Conservation (phyloP, 2,113 vertebrate species). For the Callipepla californica region DNA sequence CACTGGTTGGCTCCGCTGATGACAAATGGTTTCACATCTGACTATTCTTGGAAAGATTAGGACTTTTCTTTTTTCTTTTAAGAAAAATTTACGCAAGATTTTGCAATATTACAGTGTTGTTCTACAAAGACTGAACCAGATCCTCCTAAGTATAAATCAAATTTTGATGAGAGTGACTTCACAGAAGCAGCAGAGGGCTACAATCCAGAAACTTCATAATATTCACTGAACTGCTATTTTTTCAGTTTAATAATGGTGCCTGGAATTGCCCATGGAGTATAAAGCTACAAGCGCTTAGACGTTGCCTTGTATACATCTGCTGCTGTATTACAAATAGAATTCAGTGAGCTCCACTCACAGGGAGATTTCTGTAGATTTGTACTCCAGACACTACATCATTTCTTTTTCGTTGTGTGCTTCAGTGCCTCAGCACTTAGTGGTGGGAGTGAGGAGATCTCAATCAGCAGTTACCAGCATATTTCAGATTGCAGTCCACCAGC, state of each 20-base stretch:
- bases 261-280: background rate
- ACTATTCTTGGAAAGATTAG: background rate
- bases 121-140: too few species aligned
- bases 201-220: background rate
- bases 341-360: background rate
- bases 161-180: background rate
- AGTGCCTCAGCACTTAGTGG: background rate
- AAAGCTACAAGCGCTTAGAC: background rate
- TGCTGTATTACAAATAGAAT: background rate
- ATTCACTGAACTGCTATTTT: background rate
- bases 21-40: background rate
- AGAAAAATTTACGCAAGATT: background rate
- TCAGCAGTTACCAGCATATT: background rate
- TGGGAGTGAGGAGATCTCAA: background rate
- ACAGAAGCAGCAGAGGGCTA: background rate
- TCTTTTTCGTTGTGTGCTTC: background rate
- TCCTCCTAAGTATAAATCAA: background rate
- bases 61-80: background rate
- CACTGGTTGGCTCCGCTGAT: background rate
- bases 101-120: background rate
- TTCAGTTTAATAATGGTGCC: background rate
- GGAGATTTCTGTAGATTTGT: background rate
- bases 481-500: background rate
- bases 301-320: background rate
- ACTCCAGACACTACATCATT: background rate